These are phyloP conservation scores for Meiosimyza decipiens DNA, from an alignment of 2,888 invertebrate genomes.

Conservation along the genomic window DNA sequence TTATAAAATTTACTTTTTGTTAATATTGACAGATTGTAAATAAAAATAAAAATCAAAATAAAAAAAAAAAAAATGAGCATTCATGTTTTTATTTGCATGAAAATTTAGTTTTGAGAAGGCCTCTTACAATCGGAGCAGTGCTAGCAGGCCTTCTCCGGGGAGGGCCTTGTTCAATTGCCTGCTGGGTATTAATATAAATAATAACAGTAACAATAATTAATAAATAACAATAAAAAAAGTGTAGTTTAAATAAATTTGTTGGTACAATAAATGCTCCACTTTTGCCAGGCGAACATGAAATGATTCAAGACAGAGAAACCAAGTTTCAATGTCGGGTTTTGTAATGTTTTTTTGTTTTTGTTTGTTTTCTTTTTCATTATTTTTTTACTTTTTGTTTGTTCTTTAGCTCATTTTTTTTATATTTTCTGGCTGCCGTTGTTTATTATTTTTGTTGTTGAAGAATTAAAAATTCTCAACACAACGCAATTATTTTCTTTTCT, in stretches of 20 bases:
- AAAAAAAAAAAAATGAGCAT: too few species aligned
- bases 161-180: too few species aligned
- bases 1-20: too few species aligned
- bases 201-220: conserved; percentile 3
- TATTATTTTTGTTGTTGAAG: conserved; percentile 25
- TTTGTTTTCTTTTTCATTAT: background rate
- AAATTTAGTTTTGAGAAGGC: too few species aligned
- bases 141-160: too few species aligned
- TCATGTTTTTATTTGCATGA: too few species aligned
- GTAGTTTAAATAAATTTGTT: conserved; percentile 51
- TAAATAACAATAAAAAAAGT: conserved; percentile 10
- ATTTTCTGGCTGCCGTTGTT: conserved; percentile 26
- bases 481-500: conserved; percentile 32
- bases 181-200: background rate
- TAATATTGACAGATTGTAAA: too few species aligned
- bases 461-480: conserved; percentile 39
- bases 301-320: conserved; percentile 11
- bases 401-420: conserved; percentile 30
- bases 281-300: conserved; percentile 66
- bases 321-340: conserved; percentile 41
- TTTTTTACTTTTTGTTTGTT: conserved; percentile 11
- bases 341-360: conserved; percentile 11
- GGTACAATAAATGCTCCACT: conserved; percentile 67
- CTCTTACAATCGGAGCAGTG: too few species aligned
- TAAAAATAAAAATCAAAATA: too few species aligned